phyloP scores from a whole-genome alignment of 2,797 vertebrate genomes.

The Kryptolebias ocellatus region DNA sequence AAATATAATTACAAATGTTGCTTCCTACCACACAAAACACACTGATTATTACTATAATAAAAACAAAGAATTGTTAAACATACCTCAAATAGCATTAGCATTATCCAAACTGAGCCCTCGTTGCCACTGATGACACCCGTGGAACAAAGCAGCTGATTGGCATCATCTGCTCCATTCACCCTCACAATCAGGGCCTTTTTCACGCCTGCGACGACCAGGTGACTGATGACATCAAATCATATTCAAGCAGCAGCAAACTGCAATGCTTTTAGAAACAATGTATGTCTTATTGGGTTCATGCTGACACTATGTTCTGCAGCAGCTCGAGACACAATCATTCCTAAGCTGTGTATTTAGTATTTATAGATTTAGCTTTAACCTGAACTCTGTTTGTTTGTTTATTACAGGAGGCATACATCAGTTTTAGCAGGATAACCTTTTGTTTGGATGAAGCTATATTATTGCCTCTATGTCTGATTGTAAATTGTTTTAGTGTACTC shows the following conservation, averaged over 20 bases:
- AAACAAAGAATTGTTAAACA: background rate
- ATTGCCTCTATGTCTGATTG: no score
- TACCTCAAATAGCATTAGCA: background rate
- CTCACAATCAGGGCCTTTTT: constrained; percentile 8
- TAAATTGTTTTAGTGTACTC: no score
- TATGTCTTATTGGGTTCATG: background rate
- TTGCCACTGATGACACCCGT: background rate
- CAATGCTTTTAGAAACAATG: background rate
- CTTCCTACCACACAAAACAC: background rate
- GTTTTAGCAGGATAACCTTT: no score
- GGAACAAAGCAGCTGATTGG: constrained; percentile 12
- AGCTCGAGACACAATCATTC: background rate
- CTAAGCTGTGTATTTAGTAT: background rate
- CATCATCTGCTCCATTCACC: background rate
- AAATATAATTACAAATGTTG: background rate
- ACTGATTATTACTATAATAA: no score
- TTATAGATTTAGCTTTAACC: constrained; percentile 1
- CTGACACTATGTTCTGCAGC: background rate
- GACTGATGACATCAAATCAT: background rate
- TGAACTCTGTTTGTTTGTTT: no score
- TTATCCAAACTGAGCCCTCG: background rate
- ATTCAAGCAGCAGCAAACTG: background rate
- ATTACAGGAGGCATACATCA: no score
- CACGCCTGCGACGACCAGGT: background rate
- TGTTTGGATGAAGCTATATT: no score